Evolutionary conservation across 2,113 vertebrate genomes (phyloP), one percentile per base, ranked within the genome.

Genomic region (Ardeotis arabs): DNA sequence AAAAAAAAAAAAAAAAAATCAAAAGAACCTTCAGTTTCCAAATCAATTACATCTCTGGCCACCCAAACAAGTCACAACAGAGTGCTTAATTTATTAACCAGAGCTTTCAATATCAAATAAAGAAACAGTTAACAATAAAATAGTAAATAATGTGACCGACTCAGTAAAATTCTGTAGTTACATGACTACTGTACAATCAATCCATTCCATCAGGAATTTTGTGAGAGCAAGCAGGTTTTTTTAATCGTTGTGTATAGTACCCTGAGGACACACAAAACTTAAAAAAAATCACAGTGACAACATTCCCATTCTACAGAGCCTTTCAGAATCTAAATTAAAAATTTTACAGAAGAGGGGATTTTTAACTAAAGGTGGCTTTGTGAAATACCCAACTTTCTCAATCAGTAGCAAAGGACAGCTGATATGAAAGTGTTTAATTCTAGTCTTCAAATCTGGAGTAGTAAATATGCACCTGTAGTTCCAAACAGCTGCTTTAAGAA

Each of bases 381-480:
- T 49, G 35, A 93, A 93, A 79, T 24, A 75, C 5, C 29, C 10
- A 37, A 6, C 25, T 63, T 90, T 52, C 33, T 68, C 39, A 50
- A 45, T 4, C 56, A 55, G 33, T 7, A 85, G 22, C 44, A 85
- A 88, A 8, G 53, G 25, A 72, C 29, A 89, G 12, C 21, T 83
- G 67, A 88, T 49, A 23, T 22, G n/a, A 24, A 75, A 70, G 52
- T 4, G 4, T 56, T 64, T 50, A 35, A 75, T 37, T 49, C 39
- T 37, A 78, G 22, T 4, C 15, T 52, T 50, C 52, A 58, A 67
- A 68, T 35, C 23, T 25, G 50, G 13, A 31, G 39, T 1, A 67
- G 74, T 31, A 68, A 44, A 82, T 72, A 66, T 39, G 50, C 4
- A 2, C 14, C 29, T 3, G 1, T 0, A 0, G 31, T 55, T 76